A percentile compares a stretch with the other conserved stretches of the same genome.
phyloP scores from a whole-genome alignment of 2,113 vertebrate species.

The Saguinus imperator region DNA sequence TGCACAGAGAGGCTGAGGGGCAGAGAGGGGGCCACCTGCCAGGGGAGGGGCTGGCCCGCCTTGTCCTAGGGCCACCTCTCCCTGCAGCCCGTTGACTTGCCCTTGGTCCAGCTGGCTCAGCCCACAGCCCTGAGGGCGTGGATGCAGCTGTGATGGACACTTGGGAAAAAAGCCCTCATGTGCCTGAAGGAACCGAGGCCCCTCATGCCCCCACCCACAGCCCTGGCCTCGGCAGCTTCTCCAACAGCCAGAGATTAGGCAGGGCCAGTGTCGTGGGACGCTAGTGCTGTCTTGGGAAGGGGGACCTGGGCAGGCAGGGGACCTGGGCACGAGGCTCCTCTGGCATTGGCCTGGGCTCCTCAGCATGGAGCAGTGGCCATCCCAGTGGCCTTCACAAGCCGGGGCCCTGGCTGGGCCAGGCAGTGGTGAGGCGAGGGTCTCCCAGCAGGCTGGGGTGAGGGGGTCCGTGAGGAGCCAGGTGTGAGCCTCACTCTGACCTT shows the following conservation, averaged over 20 bases:
- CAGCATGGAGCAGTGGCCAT: too few relatives aligned
- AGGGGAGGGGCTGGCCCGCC: neutral
- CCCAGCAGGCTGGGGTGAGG: too few relatives aligned
- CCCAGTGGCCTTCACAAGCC: too few relatives aligned
- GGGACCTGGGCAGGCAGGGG: neutral
- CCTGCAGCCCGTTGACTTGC: neutral
- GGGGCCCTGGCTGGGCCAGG: neutral
- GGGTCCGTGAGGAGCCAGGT: too few relatives aligned
- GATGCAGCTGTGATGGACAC: too few relatives aligned
- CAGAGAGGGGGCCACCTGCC: neutral
- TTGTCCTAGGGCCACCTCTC: neutral
- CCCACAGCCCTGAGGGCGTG: too few relatives aligned
- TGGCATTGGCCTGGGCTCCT: neutral
- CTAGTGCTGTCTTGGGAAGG: neutral
- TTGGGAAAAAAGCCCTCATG: neutral
- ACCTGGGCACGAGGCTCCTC: too few relatives aligned
- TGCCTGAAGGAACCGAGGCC: neutral
- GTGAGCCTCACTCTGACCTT: too few relatives aligned
- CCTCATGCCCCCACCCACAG: neutral
- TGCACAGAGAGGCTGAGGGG: rapidly evolving
- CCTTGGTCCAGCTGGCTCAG: neutral
- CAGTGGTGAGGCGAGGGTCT: too few relatives aligned
- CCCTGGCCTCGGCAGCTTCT: neutral
- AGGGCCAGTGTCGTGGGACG: neutral
- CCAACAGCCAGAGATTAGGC: neutral